These are phyloP conservation scores for Blennius ocellaris DNA, from an alignment of 2,113 vertebrate genomes.

Conservation along the genomic window DNA sequence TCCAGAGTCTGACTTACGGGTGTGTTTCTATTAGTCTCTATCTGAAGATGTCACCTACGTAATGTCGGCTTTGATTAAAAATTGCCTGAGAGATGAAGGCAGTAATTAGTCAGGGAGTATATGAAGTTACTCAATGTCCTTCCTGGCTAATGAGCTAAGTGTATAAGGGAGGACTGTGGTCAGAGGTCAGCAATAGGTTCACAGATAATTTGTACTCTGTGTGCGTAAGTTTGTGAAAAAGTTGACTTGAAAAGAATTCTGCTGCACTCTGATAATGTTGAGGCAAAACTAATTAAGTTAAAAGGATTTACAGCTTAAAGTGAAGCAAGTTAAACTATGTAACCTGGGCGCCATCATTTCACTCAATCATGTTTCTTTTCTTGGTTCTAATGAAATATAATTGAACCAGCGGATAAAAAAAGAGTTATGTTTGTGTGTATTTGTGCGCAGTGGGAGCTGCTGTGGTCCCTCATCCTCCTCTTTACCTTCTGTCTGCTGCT, in stretches of 20 bases:
- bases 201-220: neutral
- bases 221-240: constrained; percentile 7
- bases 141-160: constrained; percentile 65
- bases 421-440: constrained; percentile 5
- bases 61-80: constrained; percentile 24
- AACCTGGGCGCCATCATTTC: no score
- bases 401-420: neutral
- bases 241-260: constrained; percentile 23
- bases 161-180: constrained; percentile 52
- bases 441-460: constrained; percentile 90
- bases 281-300: neutral
- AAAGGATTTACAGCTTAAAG: no score
- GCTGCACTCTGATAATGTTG: neutral
- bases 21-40: neutral
- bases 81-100: constrained; percentile 20
- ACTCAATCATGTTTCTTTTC: neutral
- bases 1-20: neutral
- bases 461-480: constrained; percentile 95
- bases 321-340: neutral
- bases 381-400: constrained; percentile 1
- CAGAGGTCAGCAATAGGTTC: constrained; percentile 20
- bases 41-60: constrained; percentile 22
- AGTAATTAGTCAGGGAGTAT: constrained; percentile 32
- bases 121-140: constrained; percentile 55
- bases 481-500: constrained; percentile 91